Evolutionary conservation across 2,113 vertebrate genomes (phyloP).

Genomic region (Falcunculus frontatus): DNA sequence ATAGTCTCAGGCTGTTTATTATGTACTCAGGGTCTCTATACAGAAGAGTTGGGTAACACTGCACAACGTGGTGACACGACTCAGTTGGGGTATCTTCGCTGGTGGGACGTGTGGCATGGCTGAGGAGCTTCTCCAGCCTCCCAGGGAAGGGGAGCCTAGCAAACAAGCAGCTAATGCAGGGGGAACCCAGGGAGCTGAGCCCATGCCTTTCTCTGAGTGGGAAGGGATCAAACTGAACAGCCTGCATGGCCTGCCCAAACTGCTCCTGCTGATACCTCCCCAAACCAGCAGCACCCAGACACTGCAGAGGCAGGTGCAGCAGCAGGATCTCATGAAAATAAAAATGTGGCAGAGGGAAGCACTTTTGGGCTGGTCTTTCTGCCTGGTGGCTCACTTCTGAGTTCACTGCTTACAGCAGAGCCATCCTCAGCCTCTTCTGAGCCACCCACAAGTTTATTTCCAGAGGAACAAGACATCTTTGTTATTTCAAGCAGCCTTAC

Average conservation of each 20-base stretch:
- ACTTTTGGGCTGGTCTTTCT: not conserved
- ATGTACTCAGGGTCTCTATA: slow-evolving; percentile 4
- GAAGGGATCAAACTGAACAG: not conserved
- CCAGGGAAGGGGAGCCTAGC: not conserved
- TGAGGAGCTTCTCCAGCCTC: slow-evolving; percentile 10
- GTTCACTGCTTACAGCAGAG: rapidly evolving
- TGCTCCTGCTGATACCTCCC: not conserved
- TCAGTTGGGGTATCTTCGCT: not conserved
- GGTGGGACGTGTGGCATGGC: not conserved
- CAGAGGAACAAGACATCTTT: not conserved
- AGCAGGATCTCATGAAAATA: not conserved
- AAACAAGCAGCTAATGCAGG: not conserved
- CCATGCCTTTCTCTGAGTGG: not conserved
- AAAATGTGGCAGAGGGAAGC: not conserved
- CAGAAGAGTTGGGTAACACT: slow-evolving; percentile 29
- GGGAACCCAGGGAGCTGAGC: not conserved
- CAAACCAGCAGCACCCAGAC: not conserved
- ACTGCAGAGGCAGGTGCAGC: not conserved
- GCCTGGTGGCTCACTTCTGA: not conserved
- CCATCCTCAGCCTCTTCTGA: not conserved
- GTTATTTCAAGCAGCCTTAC: not conserved
- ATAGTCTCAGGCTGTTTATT: slow-evolving; percentile 58
- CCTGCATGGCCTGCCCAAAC: not conserved
- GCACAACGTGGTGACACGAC: not conserved
- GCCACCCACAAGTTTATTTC: not conserved